Percentiles rank a stretch among this genome's conserved stretches.
Evolutionary conservation across 2,888 invertebrate genomes (phyloP).

Genomic region (Dinocampus coccinellae): DNA sequence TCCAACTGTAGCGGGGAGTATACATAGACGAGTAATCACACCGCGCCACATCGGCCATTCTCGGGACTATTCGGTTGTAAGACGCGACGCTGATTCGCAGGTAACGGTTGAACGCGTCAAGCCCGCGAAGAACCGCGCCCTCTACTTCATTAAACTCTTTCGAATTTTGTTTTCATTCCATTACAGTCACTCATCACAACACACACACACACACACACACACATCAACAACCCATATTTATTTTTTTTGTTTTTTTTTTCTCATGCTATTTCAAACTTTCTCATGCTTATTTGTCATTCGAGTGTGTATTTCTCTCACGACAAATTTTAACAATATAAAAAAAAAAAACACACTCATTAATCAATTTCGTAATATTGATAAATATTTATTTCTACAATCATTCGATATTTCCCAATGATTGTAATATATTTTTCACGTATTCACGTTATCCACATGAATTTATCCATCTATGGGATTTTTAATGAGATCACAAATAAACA

Average conservation of each 20-base stretch:
- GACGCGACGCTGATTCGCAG: conserved; percentile 27
- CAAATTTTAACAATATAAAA: too few relatives aligned
- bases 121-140: conserved; percentile 13
- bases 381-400: too few relatives aligned
- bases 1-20: conserved; percentile 65
- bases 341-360: too few relatives aligned
- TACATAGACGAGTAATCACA: conserved; percentile 19
- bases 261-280: too few relatives aligned
- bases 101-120: conserved; percentile 21
- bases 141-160: not conserved
- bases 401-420: not conserved
- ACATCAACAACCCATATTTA: too few relatives aligned
- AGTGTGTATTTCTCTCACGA: too few relatives aligned
- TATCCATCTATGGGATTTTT: conserved; percentile 24
- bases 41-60: conserved; percentile 46
- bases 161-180: not conserved
- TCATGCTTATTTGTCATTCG: too few relatives aligned
- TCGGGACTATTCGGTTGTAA: conserved; percentile 48
- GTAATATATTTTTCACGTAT: not conserved
- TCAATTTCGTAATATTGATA: too few relatives aligned
- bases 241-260: too few relatives aligned
- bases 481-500: conserved; percentile 13
- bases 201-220: too few relatives aligned
- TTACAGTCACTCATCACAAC: not conserved
- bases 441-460: not conserved